phyloP scores from a whole-genome alignment of 2,888 invertebrate genomes.

The Xestia c-nigrum region DNA sequence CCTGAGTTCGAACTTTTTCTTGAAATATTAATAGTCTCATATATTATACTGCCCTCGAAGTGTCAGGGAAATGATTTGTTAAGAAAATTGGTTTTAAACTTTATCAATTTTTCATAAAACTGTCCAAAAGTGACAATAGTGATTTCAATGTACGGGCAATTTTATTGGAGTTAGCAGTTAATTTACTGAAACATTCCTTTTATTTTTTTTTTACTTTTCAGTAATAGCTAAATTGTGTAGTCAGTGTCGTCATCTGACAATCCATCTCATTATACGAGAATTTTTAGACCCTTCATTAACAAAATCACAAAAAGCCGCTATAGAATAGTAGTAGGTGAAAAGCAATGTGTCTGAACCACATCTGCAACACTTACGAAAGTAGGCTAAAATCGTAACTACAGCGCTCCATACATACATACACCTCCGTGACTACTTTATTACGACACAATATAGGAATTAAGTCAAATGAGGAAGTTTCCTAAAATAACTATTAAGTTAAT shows the following conservation, averaged over 20 bases:
- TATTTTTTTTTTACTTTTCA: not conserved
- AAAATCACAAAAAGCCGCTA: not conserved
- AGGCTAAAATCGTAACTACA: conserved; percentile 45
- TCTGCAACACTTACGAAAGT: conserved; percentile 38
- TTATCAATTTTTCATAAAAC: too few species aligned
- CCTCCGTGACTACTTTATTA: conserved; percentile 20
- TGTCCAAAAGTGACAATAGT: not conserved
- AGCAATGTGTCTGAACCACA: conserved; percentile 30
- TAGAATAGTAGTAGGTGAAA: conserved; percentile 16
- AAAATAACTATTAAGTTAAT: not conserved
- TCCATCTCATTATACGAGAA: not conserved
- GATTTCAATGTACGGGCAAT: not conserved
- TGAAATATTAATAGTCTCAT: not conserved
- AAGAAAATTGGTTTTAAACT: not conserved
- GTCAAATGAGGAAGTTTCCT: not conserved
- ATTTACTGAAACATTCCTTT: not conserved
- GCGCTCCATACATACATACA: conserved; percentile 17
- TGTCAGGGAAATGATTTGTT: not conserved
- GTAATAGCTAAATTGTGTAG: too few species aligned
- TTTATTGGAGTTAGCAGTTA: not conserved
- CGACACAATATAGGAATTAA: conserved; percentile 32
- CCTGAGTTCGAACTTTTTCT: not conserved
- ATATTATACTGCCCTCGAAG: not conserved
- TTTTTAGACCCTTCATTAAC: not conserved
- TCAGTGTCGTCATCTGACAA: too few species aligned